These are phyloP conservation scores for Adineta ricciae DNA, from an alignment of 2,888 invertebrate species.

Conservation along the genomic window DNA sequence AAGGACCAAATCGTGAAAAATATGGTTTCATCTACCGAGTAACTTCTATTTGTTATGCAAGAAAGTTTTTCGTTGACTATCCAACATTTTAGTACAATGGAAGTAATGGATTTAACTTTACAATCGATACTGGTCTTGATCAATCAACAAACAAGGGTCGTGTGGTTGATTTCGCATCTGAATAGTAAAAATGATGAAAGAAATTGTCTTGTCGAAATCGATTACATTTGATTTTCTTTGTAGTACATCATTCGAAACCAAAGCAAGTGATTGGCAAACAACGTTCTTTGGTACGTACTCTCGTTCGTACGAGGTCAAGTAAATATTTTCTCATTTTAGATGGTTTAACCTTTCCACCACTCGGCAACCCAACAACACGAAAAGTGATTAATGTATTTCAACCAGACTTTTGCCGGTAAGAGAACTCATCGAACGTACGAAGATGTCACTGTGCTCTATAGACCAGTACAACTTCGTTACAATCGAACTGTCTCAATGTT, in stretches of 20 bases:
- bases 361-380: not conserved
- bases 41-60: not conserved
- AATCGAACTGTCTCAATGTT: not conserved
- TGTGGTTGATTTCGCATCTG: not conserved
- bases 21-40: constrained; percentile 14
- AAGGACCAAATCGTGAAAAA: constrained; percentile 8
- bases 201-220: not conserved
- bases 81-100: not conserved
- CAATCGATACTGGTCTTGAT: not conserved
- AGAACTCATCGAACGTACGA: not conserved
- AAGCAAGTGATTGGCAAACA: not conserved
- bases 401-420: constrained; percentile 19
- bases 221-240: not conserved
- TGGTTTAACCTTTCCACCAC: not conserved
- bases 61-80: no score
- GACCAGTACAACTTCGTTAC: constrained; percentile 4
- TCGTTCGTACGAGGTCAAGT: no score
- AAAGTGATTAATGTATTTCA: constrained; percentile 12
- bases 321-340: not conserved
- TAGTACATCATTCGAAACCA: not conserved
- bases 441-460: not conserved
- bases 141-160: not conserved
- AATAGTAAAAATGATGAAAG: not conserved
- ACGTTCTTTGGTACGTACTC: not conserved
- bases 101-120: not conserved